Evolutionary conservation across 2,797 vertebrate species (phyloP), one percentile per base, ranked within the genome.

Genomic region (Crocodylus rhombifer): DNA sequence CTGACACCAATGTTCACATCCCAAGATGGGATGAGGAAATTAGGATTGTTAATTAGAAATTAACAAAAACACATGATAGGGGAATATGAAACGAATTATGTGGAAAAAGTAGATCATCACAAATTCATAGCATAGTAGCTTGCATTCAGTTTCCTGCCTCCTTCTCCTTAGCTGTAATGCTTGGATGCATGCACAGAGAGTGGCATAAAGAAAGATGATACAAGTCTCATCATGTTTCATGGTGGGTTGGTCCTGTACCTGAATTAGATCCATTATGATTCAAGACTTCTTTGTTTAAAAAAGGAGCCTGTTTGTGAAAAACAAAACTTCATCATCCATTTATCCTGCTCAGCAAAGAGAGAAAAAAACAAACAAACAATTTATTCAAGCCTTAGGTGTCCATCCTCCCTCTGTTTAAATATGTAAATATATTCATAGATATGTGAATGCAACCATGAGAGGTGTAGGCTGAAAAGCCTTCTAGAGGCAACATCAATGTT

Each of bases 41-140:
- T 51, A 51, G 10, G 42, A 51, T 51, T 11, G 42, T 51, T 51
- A 10, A 36, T 36, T 36, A 36, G 33, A 36, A 51, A 51, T 51
- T 51, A 51, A 11, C 9, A 89, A 84, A 0, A 1, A 51, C 0
- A 0, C 8, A 25, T 6, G 3, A 2, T 0, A 89, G 3, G 58
- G 80, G 91, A 89, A 71, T 1, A 0, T 56, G 61, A 74, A 91
- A 71, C 14, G 71, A 58, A 4, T 80, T 82, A 62, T 28, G 80
- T 51, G 1, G 84, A 69, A 26, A 82, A 78, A 76, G 2, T 26
- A 60, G 33, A 62, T 71, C 0, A 56, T n/a, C 60, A 77, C 16
- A 85, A 85, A 21, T 60, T 81, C 28, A 56, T 56, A 56, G 56
- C 0, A 2, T 91, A 64, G 42, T 15, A 64, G 42, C 79, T 91